A percentile compares a stretch with the other conserved stretches of the same genome.
phyloP scores from a whole-genome alignment of 2,113 vertebrate species.

The Ploceus nigricollis region DNA sequence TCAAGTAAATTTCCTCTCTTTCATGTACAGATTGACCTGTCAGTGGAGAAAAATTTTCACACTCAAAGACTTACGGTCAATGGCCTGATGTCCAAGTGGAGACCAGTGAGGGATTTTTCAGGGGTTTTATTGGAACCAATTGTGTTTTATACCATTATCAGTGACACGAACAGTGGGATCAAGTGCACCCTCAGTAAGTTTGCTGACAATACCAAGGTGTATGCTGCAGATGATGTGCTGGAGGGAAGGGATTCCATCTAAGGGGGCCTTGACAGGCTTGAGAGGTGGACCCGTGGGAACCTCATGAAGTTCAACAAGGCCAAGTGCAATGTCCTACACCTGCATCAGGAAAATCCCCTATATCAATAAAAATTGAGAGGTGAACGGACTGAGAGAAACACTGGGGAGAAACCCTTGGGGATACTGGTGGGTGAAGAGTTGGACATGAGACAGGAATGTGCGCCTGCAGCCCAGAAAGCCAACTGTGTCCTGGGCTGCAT shows the following conservation, averaged over 20 bases:
- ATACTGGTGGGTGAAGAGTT: background rate
- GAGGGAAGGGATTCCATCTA: background rate
- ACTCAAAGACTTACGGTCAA: background rate
- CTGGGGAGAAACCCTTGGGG: background rate
- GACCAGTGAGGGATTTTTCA: background rate
- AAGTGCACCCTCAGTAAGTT: background rate
- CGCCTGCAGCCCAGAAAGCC: background rate
- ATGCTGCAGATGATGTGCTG: background rate
- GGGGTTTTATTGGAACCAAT: background rate
- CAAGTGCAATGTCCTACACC: background rate
- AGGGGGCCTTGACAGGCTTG: background rate
- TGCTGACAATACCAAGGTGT: background rate
- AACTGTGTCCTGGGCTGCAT: too few species aligned
- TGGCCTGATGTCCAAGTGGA: background rate
- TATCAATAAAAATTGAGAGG: background rate
- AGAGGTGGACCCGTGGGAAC: background rate
- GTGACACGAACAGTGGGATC: background rate
- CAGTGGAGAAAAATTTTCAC: background rate
- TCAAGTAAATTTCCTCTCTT: background rate
- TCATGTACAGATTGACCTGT: background rate
- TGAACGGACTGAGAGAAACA: background rate
- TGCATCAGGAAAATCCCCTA: background rate
- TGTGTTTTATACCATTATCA: background rate
- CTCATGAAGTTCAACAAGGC: background rate
- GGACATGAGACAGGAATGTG: background rate